Base-by-base conservation (phyloP, 2,797 vertebrate species). In the Molossus molossus region DNA sequence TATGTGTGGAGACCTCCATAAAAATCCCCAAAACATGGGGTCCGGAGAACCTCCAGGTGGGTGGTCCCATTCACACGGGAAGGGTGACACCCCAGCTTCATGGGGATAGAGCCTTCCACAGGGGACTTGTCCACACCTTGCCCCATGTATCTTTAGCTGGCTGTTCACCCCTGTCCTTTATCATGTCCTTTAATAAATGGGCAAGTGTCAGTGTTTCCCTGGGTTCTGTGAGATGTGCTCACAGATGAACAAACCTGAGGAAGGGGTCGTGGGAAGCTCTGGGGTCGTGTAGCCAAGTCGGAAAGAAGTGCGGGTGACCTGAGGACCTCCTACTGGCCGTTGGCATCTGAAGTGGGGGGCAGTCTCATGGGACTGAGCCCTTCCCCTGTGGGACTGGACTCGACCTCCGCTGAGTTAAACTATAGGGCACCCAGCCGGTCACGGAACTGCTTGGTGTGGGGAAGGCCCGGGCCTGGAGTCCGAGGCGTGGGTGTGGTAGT, bases 21-120 rank as follows among this genome's bases (percentile, higher is more conserved):
- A 86, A 73, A 60, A 23, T 37, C 37, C 53, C 53, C 0, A 50
- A 58, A 37, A 14, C 12, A 40, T 21, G 23, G 73, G 21, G 5
- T 58, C 53, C 14, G 1, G 14, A 67, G 53, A 86, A 55, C 23
- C 53, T 21, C 21, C 62, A 58, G 20, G 40, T 50, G 8, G 48
- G 72, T 18, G 72, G 50, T 18, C 45, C 23, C 29, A 67, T 50
- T 29, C 62, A 86, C 33, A 45, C 17, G 3, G 58, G 20, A 33
- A 27, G 13, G 3, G 14, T 5, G 15, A 67, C 5, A 58, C 7
- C 37, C 50, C 50, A 69, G 14, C 53, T 37, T 72, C 40, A 37
- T 3, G 0, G 29, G 37, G 21, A 48, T 18, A 58, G 82, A 58
- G 37, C 3, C 14, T 57, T 27, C 14, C 0, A 0, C 18, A 8